Evolutionary conservation across 1,140 invertebrate species (phyloP).

Genomic region (Calliphora vicina): DNA sequence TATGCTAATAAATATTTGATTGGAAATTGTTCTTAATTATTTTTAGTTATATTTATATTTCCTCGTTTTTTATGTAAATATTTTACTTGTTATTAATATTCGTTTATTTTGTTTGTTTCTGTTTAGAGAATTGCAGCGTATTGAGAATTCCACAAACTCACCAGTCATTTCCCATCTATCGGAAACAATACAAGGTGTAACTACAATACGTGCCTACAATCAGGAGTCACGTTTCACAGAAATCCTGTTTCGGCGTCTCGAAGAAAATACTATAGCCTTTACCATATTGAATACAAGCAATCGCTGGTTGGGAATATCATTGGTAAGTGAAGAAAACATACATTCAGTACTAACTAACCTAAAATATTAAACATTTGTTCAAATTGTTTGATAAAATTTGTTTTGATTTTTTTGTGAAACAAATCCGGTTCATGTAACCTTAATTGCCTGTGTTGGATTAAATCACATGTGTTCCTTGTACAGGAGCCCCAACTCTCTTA

Average conservation of each 20-base stretch:
- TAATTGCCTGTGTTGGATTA: too few species aligned
- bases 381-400: too few species aligned
- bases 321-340: slow-evolving; percentile 71
- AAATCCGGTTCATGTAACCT: too few species aligned
- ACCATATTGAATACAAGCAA: slow-evolving; percentile 81
- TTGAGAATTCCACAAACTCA: slow-evolving; percentile 74
- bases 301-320: slow-evolving; percentile 81
- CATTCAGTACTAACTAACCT: too few species aligned
- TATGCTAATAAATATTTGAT: too few species aligned
- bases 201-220: slow-evolving; percentile 75
- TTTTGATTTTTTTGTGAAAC: too few species aligned
- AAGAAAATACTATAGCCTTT: slow-evolving; percentile 78
- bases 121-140: slow-evolving; percentile 74
- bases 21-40: not conserved
- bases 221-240: slow-evolving; percentile 73
- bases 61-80: too few species aligned
- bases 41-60: not conserved
- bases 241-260: slow-evolving; percentile 72
- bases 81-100: slow-evolving; percentile 11
- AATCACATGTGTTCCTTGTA: too few species aligned
- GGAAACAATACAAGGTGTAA: slow-evolving; percentile 74
- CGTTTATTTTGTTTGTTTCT: not conserved
- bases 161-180: slow-evolving; percentile 77
- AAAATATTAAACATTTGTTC: not conserved
- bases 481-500: too few species aligned